A percentile compares a stretch with the other conserved stretches of the same genome.
phyloP scores from a whole-genome alignment of 2,113 vertebrate species.

The Aepyceros melampus region DNA sequence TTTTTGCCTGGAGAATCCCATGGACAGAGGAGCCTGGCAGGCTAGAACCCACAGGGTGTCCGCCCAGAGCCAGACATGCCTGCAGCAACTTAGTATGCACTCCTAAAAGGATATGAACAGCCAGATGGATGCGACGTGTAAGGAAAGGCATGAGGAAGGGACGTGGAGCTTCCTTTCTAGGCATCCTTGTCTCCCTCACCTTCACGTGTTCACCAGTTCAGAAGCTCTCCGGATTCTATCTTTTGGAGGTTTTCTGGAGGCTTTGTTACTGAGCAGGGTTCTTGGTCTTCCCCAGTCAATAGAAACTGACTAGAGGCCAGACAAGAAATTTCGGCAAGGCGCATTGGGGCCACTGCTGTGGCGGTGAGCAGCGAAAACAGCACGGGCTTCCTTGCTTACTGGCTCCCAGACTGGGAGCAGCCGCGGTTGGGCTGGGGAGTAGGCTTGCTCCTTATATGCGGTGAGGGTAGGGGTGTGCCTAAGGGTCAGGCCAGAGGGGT shows the following conservation, averaged over 20 bases:
- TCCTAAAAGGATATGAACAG: neutral
- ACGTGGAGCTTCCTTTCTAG: no score
- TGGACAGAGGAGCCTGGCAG: neutral
- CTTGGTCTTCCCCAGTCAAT: neutral
- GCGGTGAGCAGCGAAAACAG: neutral
- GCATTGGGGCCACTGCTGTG: rapidly evolving
- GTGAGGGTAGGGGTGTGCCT: neutral
- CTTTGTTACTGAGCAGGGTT: neutral
- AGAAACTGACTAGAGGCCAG: neutral
- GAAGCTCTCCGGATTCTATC: neutral
- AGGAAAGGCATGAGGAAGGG: no score
- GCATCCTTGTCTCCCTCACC: neutral
- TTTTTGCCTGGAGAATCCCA: neutral
- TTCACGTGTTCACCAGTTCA: neutral
- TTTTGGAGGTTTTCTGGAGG: neutral
- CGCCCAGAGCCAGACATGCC: neutral
- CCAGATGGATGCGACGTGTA: neutral
- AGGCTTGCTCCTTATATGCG: neutral
- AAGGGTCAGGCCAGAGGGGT: neutral
- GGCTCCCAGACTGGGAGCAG: neutral
- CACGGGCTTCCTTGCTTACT: neutral
- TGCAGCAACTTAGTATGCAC: neutral
- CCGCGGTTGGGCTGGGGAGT: neutral
- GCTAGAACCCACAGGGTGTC: neutral
- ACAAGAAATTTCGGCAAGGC: neutral